Evolutionary conservation across 2,888 invertebrate species (phyloP), one percentile per base, ranked within the genome.

Genomic region (Aplocera efformata): DNA sequence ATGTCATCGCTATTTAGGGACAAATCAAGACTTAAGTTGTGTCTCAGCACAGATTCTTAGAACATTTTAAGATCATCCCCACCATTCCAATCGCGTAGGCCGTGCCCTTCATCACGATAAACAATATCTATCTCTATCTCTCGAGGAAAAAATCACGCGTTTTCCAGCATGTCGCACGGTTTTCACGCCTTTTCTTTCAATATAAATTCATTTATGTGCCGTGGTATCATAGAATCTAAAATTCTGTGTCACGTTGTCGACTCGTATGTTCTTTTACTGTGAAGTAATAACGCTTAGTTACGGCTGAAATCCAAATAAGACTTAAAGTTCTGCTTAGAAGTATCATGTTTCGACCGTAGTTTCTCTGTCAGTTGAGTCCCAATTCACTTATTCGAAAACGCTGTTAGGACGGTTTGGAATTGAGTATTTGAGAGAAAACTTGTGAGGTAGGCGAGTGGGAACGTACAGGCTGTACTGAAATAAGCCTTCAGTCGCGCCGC

Each of bases 1-100:
- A 17, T 17, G n/a, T 17, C 3, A 17, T 5, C 13, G 13, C 3
- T 17, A 17, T 17, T 17, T 17, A 17, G 13, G 13, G 11, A 29
- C 35, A 40, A 22, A 28, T 10, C 42, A 40, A 32, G 31, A 27
- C 28, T 44, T 56, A 66, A 58, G 67, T 65, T 50, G 63, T 48
- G 50, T 68, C 63, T 65, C 72, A 48, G 55, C 58, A 63, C 60
- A 64, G 56, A 60, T 64, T 76, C 72, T 76, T 56, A 70, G 69
- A 80, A 72, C 65, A 73, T 76, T 79, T 80, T 80, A 82, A 86
- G 85, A 85, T 81, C 75, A 79, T 79, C 85, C 86, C 86, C 85
- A 62, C 86, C 73, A 71, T 57, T 55, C 47, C 46, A 44, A 64
- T 67, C 70, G 57, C 66, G 84, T 86, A 88, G 86, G 86, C 86